Conservation (phyloP, 2,888 invertebrate species). For the Diarsia dahlii region DNA sequence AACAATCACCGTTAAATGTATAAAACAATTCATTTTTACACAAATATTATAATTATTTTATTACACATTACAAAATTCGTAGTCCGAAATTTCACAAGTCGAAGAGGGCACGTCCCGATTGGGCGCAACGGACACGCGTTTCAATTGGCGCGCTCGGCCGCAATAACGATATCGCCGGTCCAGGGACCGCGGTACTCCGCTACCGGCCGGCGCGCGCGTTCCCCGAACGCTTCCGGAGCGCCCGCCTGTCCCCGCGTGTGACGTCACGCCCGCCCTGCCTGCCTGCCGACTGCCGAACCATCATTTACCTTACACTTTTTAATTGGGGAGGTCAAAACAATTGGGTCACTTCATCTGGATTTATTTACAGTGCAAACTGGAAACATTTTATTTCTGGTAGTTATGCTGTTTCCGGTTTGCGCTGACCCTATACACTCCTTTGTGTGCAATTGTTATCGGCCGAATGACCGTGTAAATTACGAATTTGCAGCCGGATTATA, state of each 20-base stretch:
- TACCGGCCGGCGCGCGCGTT: slow-evolving; percentile 79
- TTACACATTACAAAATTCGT: slow-evolving; percentile 73
- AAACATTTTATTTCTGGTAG: slow-evolving; percentile 72
- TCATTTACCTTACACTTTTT: slow-evolving; percentile 89
- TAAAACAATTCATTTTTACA: slow-evolving; percentile 75
- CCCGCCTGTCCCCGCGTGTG: slow-evolving; percentile 74
- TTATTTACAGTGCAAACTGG: slow-evolving; percentile 79
- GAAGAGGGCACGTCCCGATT: slow-evolving; percentile 79
- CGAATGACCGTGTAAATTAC: slow-evolving; percentile 54
- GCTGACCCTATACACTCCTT: slow-evolving; percentile 57
- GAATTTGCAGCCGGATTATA: slow-evolving; percentile 27
- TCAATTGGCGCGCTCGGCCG: slow-evolving; percentile 87
- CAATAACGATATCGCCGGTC: slow-evolving; percentile 84
- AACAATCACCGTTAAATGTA: slow-evolving; percentile 69
- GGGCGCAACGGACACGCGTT: slow-evolving; percentile 87
- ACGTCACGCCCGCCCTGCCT: slow-evolving; percentile 78
- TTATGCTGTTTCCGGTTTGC: slow-evolving; percentile 71
- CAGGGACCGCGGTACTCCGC: slow-evolving; percentile 81
- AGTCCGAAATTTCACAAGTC: slow-evolving; percentile 76
- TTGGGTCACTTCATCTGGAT: slow-evolving; percentile 85
- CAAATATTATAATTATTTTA: slow-evolving; percentile 56
- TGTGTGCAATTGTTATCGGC: slow-evolving; percentile 48
- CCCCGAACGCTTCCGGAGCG: slow-evolving; percentile 84
- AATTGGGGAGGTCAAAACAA: slow-evolving; percentile 89
- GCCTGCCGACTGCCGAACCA: slow-evolving; percentile 74